Evolutionary conservation across 1,140 invertebrate species (phyloP).

Genomic region (Delia radicum): DNA sequence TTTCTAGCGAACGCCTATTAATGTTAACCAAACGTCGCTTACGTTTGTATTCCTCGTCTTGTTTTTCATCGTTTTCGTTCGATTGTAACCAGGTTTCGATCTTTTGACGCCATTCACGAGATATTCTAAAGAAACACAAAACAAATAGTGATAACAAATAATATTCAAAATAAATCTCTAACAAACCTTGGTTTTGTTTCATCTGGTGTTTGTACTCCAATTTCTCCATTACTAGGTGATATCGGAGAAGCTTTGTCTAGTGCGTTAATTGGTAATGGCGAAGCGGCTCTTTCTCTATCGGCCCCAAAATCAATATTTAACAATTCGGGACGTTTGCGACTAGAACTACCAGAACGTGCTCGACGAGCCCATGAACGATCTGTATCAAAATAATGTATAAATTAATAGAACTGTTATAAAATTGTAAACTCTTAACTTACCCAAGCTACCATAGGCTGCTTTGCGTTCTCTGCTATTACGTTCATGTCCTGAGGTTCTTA

Average conservation of each 20-base stretch:
- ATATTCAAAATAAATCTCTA: not conserved
- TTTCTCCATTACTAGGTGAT: constrained; percentile 36
- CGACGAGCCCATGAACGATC: constrained; percentile 86
- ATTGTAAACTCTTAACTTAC: constrained; percentile 54
- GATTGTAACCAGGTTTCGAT: constrained; percentile 89
- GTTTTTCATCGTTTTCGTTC: constrained; percentile 79
- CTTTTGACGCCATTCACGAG: constrained; percentile 79
- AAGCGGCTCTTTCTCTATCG: constrained; percentile 72
- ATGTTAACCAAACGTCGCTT: constrained; percentile 64
- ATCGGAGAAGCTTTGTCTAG: constrained; percentile 47
- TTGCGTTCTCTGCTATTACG: constrained; percentile 75
- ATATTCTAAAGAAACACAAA: constrained; percentile 44
- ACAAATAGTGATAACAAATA: constrained; percentile 2
- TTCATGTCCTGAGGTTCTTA: constrained; percentile 72
- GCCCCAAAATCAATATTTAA: constrained; percentile 69
- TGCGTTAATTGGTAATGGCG: constrained; percentile 62
- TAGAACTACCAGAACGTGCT: constrained; percentile 68
- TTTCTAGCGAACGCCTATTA: constrained; percentile 76
- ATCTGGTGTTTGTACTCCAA: constrained; percentile 45
- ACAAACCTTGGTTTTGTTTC: constrained; percentile 59
- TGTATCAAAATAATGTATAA: constrained; percentile 39
- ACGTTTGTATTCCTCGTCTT: constrained; percentile 66
- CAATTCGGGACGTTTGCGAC: constrained; percentile 67
- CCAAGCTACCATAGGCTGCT: constrained; percentile 76
- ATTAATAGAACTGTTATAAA: not conserved